These are phyloP conservation scores for Anagrus nilaparvatae DNA, from an alignment of 1,140 invertebrate genomes.

Conservation along the genomic window DNA sequence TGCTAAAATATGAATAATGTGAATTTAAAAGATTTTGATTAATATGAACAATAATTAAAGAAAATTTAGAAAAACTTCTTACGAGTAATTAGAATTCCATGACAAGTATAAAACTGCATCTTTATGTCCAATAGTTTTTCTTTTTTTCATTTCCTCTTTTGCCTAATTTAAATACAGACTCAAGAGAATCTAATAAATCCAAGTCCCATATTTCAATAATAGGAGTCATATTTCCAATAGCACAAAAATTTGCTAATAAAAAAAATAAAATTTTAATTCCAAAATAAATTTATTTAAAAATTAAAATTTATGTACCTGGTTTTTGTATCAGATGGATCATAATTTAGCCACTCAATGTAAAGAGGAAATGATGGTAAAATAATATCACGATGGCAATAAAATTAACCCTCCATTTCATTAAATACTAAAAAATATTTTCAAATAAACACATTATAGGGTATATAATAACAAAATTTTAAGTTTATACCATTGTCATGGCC, in stretches of 20 bases:
- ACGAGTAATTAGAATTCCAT: slow-evolving; percentile 72
- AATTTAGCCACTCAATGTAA: slow-evolving; percentile 86
- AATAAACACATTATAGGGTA: slow-evolving; percentile 6
- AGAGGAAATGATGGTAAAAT: slow-evolving; percentile 79
- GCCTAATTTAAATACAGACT: slow-evolving; percentile 75
- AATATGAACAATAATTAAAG: slow-evolving; percentile 16
- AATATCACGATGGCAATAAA: slow-evolving; percentile 92
- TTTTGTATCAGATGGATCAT: slow-evolving; percentile 56
- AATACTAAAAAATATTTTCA: slow-evolving; percentile 53
- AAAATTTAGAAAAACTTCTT: slow-evolving; percentile 15
- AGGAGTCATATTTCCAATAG: slow-evolving; percentile 83
- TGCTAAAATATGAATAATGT: slow-evolving; percentile 64
- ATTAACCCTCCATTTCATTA: slow-evolving; percentile 75
- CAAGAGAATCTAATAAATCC: slow-evolving; percentile 81
- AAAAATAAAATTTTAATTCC: neutral
- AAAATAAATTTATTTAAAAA: neutral
- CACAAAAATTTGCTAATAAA: slow-evolving; percentile 69
- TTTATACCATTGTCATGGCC: no score
- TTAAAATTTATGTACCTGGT: slow-evolving; percentile 43
- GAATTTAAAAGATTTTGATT: slow-evolving; percentile 11
- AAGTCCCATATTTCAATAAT: slow-evolving; percentile 92
- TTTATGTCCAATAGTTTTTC: slow-evolving; percentile 63
- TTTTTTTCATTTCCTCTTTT: slow-evolving; percentile 68
- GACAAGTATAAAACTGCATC: slow-evolving; percentile 85
- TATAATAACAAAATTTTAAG: slow-evolving; percentile 3